Evolutionary conservation across 1,140 invertebrate genomes (phyloP), one percentile per base, ranked within the genome.

Genomic region (Homalodisca vitripennis): DNA sequence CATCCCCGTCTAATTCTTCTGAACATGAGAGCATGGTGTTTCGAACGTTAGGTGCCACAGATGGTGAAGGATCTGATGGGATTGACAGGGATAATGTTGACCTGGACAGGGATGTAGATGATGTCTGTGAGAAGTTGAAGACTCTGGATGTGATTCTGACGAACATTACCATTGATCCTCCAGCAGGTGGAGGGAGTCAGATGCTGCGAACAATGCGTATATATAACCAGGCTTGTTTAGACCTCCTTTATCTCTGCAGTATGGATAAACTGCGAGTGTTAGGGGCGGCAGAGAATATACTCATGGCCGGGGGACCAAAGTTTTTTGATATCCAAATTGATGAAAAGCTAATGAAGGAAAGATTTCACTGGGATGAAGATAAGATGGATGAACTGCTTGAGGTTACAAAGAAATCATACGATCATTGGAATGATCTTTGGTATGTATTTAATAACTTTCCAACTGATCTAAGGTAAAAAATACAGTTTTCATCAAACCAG

Each of bases 191-290:
- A 51, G 48, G 48, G n/a, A 22, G 22, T 3, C 6, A 51, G n/a
- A 51, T 51, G 48, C 17, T 20, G 48, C 3, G 22, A 22, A 51
- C 22, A 22, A 22, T 51, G 17, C 2, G 3, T 10, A 20, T 20
- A 12, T 51, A 51, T 20, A 51, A 51, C n/a, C 3, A 51, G 2
- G 48, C 48, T 10, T 51, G 48, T 51, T 51, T n/a, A 3, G 48
- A 51, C 3, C 48, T 51, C n/a, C 22, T 51, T 3, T 51, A 14
- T 12, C 48, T 51, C 22, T 51, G 48, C 22, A 51, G 22, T 20
- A 51, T 51, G 22, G n/a, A 51, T 51, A 51, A 51, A 51, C 22
- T 51, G n/a, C 17, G n/a, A 51, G 48, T 51, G 6, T 51, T 51
- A 20, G 48, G 22, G 3, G 48, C 48, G 22, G 48, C 48, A 3